Conservation (phyloP, 2,113 vertebrate species). For the Serilophus lunatus region DNA sequence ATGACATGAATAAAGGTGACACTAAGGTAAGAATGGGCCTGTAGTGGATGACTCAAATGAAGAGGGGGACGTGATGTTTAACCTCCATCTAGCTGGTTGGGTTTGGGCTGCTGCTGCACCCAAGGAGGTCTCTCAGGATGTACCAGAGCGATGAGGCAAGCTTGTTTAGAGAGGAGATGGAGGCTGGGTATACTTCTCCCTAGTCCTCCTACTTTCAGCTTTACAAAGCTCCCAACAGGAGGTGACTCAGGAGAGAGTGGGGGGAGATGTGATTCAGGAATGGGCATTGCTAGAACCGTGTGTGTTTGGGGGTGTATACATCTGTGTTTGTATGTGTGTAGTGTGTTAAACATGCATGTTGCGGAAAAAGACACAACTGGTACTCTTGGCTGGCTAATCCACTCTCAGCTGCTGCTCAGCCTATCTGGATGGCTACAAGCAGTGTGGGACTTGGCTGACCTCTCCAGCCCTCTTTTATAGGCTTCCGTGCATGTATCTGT, state of each 20-base stretch:
- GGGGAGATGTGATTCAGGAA: slow-evolving; percentile 31
- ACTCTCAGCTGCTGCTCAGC: not conserved
- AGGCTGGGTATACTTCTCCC: not conserved
- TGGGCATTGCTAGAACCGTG: not conserved
- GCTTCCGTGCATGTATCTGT: not conserved
- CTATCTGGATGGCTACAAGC: not conserved
- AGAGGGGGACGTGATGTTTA: not conserved
- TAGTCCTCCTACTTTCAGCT: slow-evolving; percentile 24
- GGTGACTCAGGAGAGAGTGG: slow-evolving; percentile 46
- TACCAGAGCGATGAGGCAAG: not conserved
- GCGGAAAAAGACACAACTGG: not conserved
- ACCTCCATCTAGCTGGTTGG: not conserved
- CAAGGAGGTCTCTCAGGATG: not conserved
- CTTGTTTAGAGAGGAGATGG: not conserved
- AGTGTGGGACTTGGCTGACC: slow-evolving; percentile 11
- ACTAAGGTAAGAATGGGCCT: slow-evolving; percentile 71
- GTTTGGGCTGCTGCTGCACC: not conserved
- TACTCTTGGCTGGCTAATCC: not conserved
- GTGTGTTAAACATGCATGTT: not conserved
- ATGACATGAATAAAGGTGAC: slow-evolving; percentile 71
- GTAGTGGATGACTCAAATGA: not conserved
- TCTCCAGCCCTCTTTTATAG: not conserved
- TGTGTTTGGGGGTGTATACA: not conserved
- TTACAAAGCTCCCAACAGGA: slow-evolving; percentile 22
- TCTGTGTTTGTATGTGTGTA: not conserved